A percentile compares a stretch with the other conserved stretches of the same genome.
Evolutionary conservation across 2,113 vertebrate genomes (phyloP).

Genomic region (Ameiurus melas): DNA sequence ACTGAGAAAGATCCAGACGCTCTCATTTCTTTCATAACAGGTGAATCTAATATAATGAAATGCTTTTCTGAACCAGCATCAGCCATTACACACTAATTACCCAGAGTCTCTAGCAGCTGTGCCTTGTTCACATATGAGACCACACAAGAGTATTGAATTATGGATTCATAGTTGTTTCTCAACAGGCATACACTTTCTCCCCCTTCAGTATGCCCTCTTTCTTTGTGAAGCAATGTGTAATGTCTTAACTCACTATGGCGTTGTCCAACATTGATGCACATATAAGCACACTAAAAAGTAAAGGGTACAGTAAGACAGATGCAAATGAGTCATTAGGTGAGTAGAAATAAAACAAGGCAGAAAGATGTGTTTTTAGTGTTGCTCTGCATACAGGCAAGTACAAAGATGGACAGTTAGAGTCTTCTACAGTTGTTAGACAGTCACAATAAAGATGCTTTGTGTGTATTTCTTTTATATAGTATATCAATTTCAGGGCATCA

Average conservation of each 20-base stretch:
- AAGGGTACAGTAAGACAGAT: not conserved
- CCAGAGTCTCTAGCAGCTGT: slow-evolving; percentile 35
- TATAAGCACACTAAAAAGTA: not conserved
- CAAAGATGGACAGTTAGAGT: not conserved
- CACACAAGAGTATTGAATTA: not conserved
- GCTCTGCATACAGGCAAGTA: not conserved
- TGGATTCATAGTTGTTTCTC: not conserved
- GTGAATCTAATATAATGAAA: slow-evolving; percentile 16
- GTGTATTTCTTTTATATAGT: not conserved
- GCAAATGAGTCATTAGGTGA: not conserved
- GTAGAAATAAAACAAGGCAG: not conserved
- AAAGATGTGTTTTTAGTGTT: not conserved
- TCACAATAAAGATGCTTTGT: not conserved
- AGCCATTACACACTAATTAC: slow-evolving; percentile 33
- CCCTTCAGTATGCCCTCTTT: not conserved
- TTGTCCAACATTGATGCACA: not conserved
- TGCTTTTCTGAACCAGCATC: slow-evolving; percentile 4
- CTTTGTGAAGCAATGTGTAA: not conserved
- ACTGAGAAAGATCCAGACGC: not conserved
- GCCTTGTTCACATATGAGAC: slow-evolving; percentile 24
- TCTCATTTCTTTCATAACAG: not conserved
- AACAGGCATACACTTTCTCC: not conserved
- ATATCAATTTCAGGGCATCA: not conserved
- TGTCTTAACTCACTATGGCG: not conserved
- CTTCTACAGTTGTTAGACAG: not conserved